phyloP scores from a whole-genome alignment of 2,888 invertebrate species.

The Drosophila siamana region DNA sequence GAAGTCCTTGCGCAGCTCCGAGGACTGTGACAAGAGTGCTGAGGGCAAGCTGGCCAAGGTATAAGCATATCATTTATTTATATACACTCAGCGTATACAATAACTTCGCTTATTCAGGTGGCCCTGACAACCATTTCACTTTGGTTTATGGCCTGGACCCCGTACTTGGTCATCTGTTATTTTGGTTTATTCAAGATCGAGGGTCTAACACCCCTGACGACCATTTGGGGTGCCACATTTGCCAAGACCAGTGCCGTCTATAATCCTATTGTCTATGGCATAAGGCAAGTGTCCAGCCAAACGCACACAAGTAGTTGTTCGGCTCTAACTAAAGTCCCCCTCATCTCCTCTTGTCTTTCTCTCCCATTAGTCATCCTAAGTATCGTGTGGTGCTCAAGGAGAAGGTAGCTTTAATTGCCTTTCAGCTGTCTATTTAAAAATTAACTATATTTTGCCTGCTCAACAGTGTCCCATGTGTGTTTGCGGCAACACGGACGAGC shows the following conservation, averaged over 20 bases:
- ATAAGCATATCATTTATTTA: not conserved
- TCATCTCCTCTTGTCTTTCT: not conserved
- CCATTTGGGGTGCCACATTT: conserved; percentile 95
- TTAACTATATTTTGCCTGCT: not conserved
- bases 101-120: conserved; percentile 86
- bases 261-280: conserved; percentile 96
- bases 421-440: not conserved
- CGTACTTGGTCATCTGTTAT: conserved; percentile 93
- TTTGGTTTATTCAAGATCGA: conserved; percentile 91
- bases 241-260: conserved; percentile 96
- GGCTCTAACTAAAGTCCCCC: not conserved
- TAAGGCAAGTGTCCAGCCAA: conserved; percentile 87
- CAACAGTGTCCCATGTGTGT: conserved; percentile 87
- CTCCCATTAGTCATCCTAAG: conserved; percentile 87
- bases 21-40: conserved; percentile 91
- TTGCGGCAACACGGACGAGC: conserved; percentile 83
- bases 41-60: conserved; percentile 93
- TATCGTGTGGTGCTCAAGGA: conserved; percentile 88
- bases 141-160: conserved; percentile 97
- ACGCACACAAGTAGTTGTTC: not conserved
- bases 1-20: conserved; percentile 92
- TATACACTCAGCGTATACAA: not conserved
- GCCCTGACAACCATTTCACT: conserved; percentile 95
- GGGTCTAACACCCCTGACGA: conserved; percentile 91
- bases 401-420: conserved; percentile 73